These are phyloP conservation scores for Polypedilum vanderplanki DNA, from an alignment of 1,140 invertebrate species.

Conservation along the genomic window DNA sequence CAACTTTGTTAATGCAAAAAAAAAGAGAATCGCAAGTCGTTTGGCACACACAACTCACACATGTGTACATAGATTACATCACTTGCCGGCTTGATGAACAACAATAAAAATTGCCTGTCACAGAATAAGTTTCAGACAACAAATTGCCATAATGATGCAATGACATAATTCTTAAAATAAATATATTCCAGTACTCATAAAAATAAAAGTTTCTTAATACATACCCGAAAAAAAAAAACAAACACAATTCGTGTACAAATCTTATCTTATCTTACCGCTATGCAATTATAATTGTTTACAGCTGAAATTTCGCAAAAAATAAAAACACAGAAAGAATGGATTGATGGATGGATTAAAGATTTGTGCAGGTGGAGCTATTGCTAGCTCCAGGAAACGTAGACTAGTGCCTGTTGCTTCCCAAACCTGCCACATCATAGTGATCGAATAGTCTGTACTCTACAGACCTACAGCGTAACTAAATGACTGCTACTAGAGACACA, in stretches of 20 bases:
- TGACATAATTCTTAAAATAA: slow-evolving; percentile 8
- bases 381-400: too few species aligned
- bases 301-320: too few species aligned
- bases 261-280: too few species aligned
- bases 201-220: background rate
- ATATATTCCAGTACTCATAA: background rate
- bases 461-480: too few species aligned
- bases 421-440: too few species aligned
- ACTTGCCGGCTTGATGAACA: slow-evolving; percentile 9
- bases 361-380: too few species aligned
- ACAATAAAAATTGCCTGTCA: slow-evolving; percentile 5
- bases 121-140: background rate
- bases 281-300: too few species aligned
- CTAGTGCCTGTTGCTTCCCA: too few species aligned
- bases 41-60: background rate
- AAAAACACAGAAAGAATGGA: too few species aligned
- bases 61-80: background rate
- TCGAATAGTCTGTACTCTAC: too few species aligned
- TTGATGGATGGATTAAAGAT: too few species aligned
- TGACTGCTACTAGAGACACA: too few species aligned
- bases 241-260: background rate
- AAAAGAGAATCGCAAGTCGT: background rate
- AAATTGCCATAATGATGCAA: slow-evolving; percentile 18
- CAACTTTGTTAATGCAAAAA: background rate
- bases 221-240: background rate